Evolutionary conservation across 2,113 vertebrate species (phyloP).

Genomic region (Amblyornis subalaris): DNA sequence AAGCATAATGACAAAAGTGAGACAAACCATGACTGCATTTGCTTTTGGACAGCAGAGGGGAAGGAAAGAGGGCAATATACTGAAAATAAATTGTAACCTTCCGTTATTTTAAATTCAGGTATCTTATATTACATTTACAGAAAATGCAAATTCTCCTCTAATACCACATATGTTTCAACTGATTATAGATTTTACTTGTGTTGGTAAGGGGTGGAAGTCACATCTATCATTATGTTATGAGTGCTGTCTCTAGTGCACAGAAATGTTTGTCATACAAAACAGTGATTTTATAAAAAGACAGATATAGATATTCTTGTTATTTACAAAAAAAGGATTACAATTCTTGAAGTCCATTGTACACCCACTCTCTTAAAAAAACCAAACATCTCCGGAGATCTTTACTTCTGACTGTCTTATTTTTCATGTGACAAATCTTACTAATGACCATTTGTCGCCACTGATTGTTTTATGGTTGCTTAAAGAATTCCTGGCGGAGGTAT

Average conservation of each 20-base stretch:
- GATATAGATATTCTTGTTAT: background rate
- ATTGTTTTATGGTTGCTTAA: background rate
- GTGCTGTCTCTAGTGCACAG: background rate
- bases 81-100: background rate
- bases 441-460: background rate
- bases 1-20: background rate
- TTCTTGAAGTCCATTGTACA: background rate
- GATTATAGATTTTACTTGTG: background rate
- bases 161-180: background rate
- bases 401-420: background rate
- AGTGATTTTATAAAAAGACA: background rate
- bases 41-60: background rate
- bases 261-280: background rate
- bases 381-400: background rate
- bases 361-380: background rate
- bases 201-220: background rate
- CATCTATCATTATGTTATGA: background rate
- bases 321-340: background rate
- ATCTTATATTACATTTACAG: background rate
- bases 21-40: background rate
- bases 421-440: background rate
- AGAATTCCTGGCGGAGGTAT: background rate
- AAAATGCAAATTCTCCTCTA: background rate
- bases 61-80: background rate
- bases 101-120: background rate